Evolutionary conservation across 2,888 invertebrate genomes (phyloP).

Genomic region (Chaetogeoica ovagalla): DNA sequence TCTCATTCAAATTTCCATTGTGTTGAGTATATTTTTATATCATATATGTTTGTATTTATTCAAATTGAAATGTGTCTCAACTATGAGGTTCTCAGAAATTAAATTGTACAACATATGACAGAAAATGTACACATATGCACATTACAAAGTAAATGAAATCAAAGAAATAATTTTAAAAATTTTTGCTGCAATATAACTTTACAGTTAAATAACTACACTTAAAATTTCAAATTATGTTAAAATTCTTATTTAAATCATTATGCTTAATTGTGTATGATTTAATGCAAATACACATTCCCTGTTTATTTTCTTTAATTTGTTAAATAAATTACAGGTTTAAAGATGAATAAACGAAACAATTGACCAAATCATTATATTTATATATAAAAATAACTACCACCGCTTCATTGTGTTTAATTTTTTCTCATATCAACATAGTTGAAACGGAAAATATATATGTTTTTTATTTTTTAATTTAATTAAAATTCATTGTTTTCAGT

Average conservation of each 20-base stretch:
- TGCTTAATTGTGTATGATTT: background rate
- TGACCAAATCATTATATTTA: background rate
- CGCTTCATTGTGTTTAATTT: background rate
- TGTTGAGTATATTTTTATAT: background rate
- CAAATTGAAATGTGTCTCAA: too few relatives aligned
- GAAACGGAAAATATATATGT: background rate
- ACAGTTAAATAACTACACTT: background rate
- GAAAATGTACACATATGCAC: background rate
- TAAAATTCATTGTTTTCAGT: background rate
- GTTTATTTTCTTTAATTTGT: background rate
- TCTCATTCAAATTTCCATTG: background rate
- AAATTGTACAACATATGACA: too few relatives aligned
- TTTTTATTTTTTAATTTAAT: background rate
- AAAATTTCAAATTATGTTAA: background rate
- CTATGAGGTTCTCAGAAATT: too few relatives aligned
- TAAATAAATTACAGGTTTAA: background rate
- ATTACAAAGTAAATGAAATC: background rate
- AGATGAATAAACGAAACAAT: background rate
- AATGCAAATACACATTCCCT: background rate
- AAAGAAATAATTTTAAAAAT: background rate
- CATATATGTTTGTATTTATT: background rate
- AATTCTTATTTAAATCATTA: constrained; percentile 1
- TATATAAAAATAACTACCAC: background rate
- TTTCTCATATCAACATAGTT: background rate
- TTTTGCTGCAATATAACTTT: background rate